These are phyloP conservation scores for Polyergus mexicanus DNA, from an alignment of 1,140 invertebrate species.

Conservation along the genomic window DNA sequence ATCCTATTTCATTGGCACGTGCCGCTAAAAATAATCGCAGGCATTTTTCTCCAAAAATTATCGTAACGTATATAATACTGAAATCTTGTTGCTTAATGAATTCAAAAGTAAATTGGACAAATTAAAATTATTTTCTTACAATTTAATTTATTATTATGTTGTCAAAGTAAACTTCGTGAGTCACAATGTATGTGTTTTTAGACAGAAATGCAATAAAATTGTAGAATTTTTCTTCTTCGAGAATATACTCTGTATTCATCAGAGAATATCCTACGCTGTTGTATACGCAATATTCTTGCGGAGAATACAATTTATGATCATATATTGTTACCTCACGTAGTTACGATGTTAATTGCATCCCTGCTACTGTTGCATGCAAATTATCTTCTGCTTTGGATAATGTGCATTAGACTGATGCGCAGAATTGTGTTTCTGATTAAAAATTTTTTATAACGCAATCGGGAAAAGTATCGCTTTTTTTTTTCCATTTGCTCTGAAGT, in stretches of 20 bases:
- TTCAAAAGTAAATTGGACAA: background rate
- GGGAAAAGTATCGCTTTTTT: background rate
- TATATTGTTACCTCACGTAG: conserved; percentile 3
- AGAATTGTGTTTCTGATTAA: background rate
- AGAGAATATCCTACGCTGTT: background rate
- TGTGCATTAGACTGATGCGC: background rate
- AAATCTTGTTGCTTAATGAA: background rate
- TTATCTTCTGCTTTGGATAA: conserved; percentile 1
- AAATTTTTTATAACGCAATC: background rate
- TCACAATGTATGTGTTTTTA: background rate
- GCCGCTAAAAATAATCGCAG: conserved; percentile 8
- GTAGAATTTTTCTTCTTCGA: background rate
- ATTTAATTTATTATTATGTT: background rate
- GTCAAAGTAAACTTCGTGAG: background rate
- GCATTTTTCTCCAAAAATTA: background rate
- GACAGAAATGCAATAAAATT: background rate
- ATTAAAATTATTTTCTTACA: background rate
- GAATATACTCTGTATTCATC: background rate
- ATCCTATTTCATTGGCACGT: background rate
- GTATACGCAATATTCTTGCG: conserved; percentile 20
- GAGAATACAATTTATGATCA: conserved; percentile 33
- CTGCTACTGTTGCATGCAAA: background rate
- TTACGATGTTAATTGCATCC: conserved; percentile 21
- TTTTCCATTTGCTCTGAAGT: background rate
- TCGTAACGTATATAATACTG: background rate